These are phyloP conservation scores for Scolanthus callimorphus DNA, from an alignment of 92 coral and sea anemone genomes.

Conservation along the genomic window DNA sequence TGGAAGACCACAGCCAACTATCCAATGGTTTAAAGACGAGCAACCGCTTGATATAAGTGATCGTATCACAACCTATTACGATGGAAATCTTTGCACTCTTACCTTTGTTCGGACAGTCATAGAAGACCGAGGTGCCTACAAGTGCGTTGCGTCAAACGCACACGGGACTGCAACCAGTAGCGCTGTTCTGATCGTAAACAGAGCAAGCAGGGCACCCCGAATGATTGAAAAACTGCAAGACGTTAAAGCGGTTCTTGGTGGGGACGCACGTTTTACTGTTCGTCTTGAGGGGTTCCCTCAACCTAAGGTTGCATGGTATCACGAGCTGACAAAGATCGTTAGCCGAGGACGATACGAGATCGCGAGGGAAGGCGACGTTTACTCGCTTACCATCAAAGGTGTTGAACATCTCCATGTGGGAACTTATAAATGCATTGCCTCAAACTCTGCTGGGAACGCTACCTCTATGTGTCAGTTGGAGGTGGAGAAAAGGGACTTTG, in stretches of 20 bases:
- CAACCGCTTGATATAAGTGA: constrained; percentile 49
- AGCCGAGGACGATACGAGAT: constrained; percentile 47
- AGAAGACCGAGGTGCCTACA: constrained; percentile 72
- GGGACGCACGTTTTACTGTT: constrained; percentile 40
- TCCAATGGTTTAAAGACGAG: constrained; percentile 79
- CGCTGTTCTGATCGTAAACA: constrained; percentile 53
- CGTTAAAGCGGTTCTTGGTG: constrained; percentile 45
- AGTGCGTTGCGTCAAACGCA: constrained; percentile 75
- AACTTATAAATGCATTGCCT: constrained; percentile 69
- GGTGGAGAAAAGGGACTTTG: constrained; percentile 47
- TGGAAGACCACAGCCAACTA: constrained; percentile 62
- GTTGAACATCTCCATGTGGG: constrained; percentile 71
- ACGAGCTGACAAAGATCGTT: constrained; percentile 39
- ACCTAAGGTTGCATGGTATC: constrained; percentile 75
- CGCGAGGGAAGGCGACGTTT: constrained; percentile 47
- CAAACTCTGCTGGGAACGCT: constrained; percentile 61
- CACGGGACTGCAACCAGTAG: constrained; percentile 68
- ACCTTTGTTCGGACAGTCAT: constrained; percentile 34
- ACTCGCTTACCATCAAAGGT: constrained; percentile 50
- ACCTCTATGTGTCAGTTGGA: constrained; percentile 62
- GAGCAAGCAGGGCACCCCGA: constrained; percentile 42
- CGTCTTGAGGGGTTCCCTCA: constrained; percentile 48
- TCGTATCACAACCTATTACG: constrained; percentile 34
- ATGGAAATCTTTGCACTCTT: constrained; percentile 38
- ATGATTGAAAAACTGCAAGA: constrained; percentile 41